Evolutionary conservation across 2,888 invertebrate genomes (phyloP), one percentile per base, ranked within the genome.

Genomic region (Polyploca ridens): DNA sequence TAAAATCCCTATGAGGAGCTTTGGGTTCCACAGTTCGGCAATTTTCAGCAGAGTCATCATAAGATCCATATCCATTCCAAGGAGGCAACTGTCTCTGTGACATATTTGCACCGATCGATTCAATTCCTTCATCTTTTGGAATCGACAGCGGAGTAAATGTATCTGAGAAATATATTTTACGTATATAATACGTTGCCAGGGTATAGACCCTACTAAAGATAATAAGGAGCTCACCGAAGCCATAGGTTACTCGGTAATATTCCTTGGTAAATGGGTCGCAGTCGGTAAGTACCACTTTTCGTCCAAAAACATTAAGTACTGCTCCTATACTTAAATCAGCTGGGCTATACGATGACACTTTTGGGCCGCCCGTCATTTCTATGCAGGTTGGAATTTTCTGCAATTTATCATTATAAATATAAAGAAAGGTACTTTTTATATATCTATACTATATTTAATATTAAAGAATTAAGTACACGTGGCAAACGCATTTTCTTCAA

Each of bases 11-110:
- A 74, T 96, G 95, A 0, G 97, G 97, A 1, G 97, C 94, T 83
- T 97, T 97, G 0, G 97, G 97, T 74, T 97, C 95, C 0, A 98
- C 96, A 0, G 96, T 96, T 62, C 96, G 95, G 82, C 98, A 98
- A 82, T 98, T 98, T 73, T 97, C 97, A 10, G 98, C 97, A 0
- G 98, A 98, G 84, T 99, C 98, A 69, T 98, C 98, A 82, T 97
- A 97, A 0, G 96, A 96, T 0, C 99, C 99, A 89, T 96, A 98
- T 4, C 98, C 98, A 82, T 98, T 98, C 95, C 97, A 98, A 0
- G 98, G 98, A 0, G 98, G 98, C 59, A 97, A 82, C 72, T 95
- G 87, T 1, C 95, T 87, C 33, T 94, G 88, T 5, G 84, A 81
- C 59, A 90, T 69, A 2, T 73, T 79, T 62, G 88, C 77, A 65